phyloP scores from a whole-genome alignment of 2,113 vertebrate genomes.

The Hiodon tergisus region DNA sequence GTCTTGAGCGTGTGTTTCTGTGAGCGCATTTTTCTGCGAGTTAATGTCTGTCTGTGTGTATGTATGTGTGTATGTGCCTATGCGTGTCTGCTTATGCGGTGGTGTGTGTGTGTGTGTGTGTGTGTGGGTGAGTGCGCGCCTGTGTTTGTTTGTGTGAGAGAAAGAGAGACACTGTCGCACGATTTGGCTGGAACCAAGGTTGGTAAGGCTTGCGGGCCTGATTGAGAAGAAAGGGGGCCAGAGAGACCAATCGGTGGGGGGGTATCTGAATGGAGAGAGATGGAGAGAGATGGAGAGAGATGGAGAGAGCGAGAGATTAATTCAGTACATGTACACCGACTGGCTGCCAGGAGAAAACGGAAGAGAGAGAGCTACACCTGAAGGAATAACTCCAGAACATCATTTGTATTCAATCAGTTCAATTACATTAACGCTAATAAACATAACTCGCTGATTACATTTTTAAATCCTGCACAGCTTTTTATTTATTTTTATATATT shows the following conservation, averaged over 20 bases:
- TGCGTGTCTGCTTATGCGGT: neutral
- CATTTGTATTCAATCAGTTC: neutral
- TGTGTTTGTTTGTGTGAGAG: neutral
- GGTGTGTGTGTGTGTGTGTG: neutral
- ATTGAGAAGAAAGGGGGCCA: neutral
- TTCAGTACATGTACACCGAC: neutral
- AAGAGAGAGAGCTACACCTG: slow-evolving; percentile 2
- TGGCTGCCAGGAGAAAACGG: neutral
- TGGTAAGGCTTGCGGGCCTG: neutral
- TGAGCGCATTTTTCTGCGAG: slow-evolving; percentile 13
- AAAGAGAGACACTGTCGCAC: neutral
- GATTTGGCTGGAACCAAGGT: slow-evolving; percentile 5
- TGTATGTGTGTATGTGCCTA: slow-evolving; percentile 2
- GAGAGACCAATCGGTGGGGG: neutral
- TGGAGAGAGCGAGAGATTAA: slow-evolving; percentile 15
- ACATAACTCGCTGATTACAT: slow-evolving; percentile 10
- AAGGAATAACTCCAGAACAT: neutral
- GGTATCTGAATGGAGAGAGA: slow-evolving; percentile 11
- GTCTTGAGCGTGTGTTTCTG: neutral
- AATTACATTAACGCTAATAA: slow-evolving; percentile 8
- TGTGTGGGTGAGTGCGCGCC: neutral
- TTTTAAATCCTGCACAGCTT: slow-evolving; percentile 15
- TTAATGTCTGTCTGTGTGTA: slow-evolving; percentile 7
- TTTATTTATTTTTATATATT: no score
- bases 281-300: slow-evolving; percentile 9